phyloP scores from a whole-genome alignment of 2,888 invertebrate genomes.

The Hypercompe scribonia region DNA sequence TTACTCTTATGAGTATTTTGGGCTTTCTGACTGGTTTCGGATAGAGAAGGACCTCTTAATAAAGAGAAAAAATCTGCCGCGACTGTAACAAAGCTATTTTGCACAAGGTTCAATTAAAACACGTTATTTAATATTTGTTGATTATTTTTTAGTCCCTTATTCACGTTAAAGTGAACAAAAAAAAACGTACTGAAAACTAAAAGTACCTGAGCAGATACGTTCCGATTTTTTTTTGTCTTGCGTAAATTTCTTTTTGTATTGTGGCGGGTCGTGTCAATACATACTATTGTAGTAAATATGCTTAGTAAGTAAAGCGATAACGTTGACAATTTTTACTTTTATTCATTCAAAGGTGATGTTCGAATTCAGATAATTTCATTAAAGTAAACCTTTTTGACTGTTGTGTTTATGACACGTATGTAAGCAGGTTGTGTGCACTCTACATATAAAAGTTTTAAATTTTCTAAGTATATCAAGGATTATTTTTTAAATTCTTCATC shows the following conservation, averaged over 20 bases:
- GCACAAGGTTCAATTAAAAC: no score
- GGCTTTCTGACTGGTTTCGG: no score
- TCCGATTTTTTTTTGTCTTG: background rate
- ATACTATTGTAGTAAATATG: background rate
- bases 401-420: background rate
- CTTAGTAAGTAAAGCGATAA: background rate
- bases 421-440: background rate
- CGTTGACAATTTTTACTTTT: background rate
- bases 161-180: background rate
- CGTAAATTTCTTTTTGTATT: background rate
- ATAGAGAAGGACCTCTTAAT: no score
- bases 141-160: background rate
- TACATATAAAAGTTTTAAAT: background rate
- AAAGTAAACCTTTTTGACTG: background rate
- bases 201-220: background rate
- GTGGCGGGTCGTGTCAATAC: background rate
- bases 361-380: background rate
- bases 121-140: no score
- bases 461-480: no score
- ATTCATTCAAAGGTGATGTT: background rate
- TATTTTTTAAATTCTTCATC: no score
- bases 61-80: no score
- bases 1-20: no score
- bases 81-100: no score
- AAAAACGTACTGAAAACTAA: background rate